Evolutionary conservation across 2,797 vertebrate genomes (phyloP), one percentile per base, ranked within the genome.

Genomic region (Parauchenoglanis punctatus): DNA sequence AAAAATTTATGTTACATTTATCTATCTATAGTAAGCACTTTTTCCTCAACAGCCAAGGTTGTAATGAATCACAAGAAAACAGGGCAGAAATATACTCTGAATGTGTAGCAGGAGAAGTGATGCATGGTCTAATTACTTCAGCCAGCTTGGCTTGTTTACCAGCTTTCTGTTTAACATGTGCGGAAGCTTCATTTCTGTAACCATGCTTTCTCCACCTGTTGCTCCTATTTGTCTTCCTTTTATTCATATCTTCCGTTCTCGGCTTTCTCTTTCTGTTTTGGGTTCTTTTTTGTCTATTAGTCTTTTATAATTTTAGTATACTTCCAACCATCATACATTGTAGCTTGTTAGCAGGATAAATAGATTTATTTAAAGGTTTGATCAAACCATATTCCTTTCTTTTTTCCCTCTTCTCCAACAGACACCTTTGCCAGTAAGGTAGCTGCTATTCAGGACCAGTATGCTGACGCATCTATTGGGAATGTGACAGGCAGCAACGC

Each of bases 401-500:
- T 82, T 23, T 87, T 28, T 70, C 20, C 72, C 73, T 86, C 15
- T 1, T 7, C 0, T 85, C 35, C n/a, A 77, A 85, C 92, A 97
- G 96, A 97, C 92, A 97, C 96, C 0, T 97, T 97, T 73, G 97
- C 97, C 91, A 97, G 97, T 91, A 97, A 97, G 68, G 97, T 97
- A 0, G 97, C 97, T 0, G 97, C 97, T 90, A 97, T 97, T 92
- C 97, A 97, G 94, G 97, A 97, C 93, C 97, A 97, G 92, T 94
- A 97, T 4, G 97, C 97, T 0, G 97, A 97, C 23, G 97, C 97
- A 70, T 97, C 97, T 88, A 97, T 97, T n/a, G 97, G 97, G 73
- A 97, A 97, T 15, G 97, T 97, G 91, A 97, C 96, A 0, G 97
- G 97, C 86, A 97, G 96, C 91, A 97, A 97, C 3, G 96, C 97